Evolutionary conservation across 2,888 invertebrate genomes (phyloP).

Genomic region (Amiota mariae): DNA sequence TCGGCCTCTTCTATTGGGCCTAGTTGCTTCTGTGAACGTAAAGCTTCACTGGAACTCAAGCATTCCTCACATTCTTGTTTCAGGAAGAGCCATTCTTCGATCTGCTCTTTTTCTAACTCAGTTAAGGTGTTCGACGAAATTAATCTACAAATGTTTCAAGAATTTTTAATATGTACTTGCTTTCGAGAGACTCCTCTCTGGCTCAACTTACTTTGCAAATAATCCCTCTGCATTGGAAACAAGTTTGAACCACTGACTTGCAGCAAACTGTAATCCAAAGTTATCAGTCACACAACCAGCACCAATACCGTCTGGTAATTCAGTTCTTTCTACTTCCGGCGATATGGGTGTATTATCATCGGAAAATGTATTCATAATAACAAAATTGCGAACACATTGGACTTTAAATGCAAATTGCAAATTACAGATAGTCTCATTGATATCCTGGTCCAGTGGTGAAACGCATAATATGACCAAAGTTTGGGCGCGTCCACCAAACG

Average conservation of each 20-base stretch:
- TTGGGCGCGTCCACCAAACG: constrained; percentile 84
- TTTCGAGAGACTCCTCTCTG: background rate
- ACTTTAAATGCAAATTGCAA: constrained; percentile 80
- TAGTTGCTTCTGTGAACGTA: constrained; percentile 67
- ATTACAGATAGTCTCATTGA: constrained; percentile 81
- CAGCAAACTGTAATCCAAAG: constrained; percentile 87
- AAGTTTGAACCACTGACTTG: constrained; percentile 86
- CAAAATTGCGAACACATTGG: constrained; percentile 81
- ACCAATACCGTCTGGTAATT: constrained; percentile 46
- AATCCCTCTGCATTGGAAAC: constrained; percentile 89
- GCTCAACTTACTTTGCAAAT: constrained; percentile 76
- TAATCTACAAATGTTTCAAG: constrained; percentile 67
- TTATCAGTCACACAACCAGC: constrained; percentile 43
- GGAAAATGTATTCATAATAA: constrained; percentile 82
- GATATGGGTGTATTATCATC: constrained; percentile 78
- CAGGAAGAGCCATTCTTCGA: constrained; percentile 87
- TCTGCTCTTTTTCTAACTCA: constrained; percentile 83
- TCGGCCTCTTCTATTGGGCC: constrained; percentile 76
- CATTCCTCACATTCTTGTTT: constrained; percentile 93
- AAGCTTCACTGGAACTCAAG: constrained; percentile 72
- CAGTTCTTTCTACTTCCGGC: constrained; percentile 53
- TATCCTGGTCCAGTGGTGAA: constrained; percentile 81
- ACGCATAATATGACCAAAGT: constrained; percentile 83
- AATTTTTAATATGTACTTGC: background rate
- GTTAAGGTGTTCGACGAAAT: constrained; percentile 81